Evolutionary conservation across 1,140 invertebrate genomes (phyloP).

Genomic region (Xylocopa sonorina): DNA sequence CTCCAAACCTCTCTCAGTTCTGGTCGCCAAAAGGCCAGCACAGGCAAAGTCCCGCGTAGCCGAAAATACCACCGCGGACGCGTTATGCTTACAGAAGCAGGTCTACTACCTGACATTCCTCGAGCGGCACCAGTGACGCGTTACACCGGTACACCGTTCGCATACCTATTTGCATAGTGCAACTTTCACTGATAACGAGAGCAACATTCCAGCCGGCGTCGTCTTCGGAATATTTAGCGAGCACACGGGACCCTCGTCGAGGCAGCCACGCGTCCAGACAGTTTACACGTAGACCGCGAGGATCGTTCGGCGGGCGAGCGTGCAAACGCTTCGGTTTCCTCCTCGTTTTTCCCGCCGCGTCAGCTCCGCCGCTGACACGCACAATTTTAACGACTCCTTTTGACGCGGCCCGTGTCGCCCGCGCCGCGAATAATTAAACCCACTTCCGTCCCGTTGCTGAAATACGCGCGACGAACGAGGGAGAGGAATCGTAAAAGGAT

Average conservation of each 20-base stretch:
- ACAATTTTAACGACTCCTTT: conserved; percentile 31
- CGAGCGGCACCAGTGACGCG: background rate
- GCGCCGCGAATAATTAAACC: conserved; percentile 28
- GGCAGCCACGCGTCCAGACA: background rate
- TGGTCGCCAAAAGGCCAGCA: too few relatives aligned
- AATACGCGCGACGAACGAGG: background rate
- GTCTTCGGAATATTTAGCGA: conserved; percentile 59
- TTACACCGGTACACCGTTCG: conserved; percentile 7
- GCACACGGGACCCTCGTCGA: background rate
- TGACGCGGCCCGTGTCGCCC: conserved; percentile 1
- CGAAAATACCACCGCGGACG: too few relatives aligned
- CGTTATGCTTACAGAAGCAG: background rate
- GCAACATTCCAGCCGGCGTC: conserved; percentile 41
- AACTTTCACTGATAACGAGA: conserved; percentile 70
- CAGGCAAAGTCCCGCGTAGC: too few relatives aligned
- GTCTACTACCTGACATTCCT: background rate
- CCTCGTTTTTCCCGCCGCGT: background rate
- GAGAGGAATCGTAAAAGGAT: conserved; percentile 1
- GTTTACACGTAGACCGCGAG: background rate
- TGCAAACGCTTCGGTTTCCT: background rate
- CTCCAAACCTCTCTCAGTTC: too few relatives aligned
- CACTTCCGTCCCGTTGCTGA: background rate
- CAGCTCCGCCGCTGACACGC: conserved; percentile 7
- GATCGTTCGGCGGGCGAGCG: background rate
- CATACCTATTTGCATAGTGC: conserved; percentile 38